Percentiles rank a stretch among this genome's conserved stretches.
phyloP scores from a whole-genome alignment of 2,797 vertebrate species.

The Typhlichthys eigenmanni region DNA sequence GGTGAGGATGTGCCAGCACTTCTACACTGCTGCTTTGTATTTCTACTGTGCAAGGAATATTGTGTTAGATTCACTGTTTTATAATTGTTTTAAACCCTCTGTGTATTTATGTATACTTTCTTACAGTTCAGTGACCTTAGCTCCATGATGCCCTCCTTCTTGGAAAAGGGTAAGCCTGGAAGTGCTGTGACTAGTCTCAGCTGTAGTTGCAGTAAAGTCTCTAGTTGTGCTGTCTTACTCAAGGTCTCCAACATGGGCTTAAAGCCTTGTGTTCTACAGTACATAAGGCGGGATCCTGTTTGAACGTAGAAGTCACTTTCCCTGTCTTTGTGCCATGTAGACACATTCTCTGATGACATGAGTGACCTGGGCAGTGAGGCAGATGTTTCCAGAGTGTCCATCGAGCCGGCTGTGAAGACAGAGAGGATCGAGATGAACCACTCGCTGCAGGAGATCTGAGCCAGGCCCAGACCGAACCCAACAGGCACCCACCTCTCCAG shows the following conservation, averaged over 20 bases:
- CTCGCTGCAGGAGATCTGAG: slow-evolving; percentile 90
- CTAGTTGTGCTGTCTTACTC: not conserved
- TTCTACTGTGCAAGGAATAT: too few relatives aligned
- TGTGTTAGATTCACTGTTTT: too few relatives aligned
- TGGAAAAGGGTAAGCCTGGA: slow-evolving; percentile 86
- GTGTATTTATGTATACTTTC: slow-evolving; percentile 20
- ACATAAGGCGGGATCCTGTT: not conserved
- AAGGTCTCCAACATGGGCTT: not conserved
- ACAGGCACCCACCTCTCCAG: slow-evolving; percentile 6
- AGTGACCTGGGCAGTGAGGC: slow-evolving; percentile 80
- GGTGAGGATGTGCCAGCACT: slow-evolving; percentile 71
- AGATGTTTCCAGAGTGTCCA: slow-evolving; percentile 68
- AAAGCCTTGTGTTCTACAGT: not conserved
- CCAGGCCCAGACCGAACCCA: not conserved
- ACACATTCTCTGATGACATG: slow-evolving; percentile 83
- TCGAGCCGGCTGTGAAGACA: slow-evolving; percentile 89
- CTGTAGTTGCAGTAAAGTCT: not conserved
- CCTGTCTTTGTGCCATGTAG: slow-evolving; percentile 61
- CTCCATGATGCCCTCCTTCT: slow-evolving; percentile 87
- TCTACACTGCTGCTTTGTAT: too few relatives aligned
- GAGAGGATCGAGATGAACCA: slow-evolving; percentile 88
- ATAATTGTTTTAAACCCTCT: not conserved
- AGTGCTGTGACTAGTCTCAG: too few relatives aligned
- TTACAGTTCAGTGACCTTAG: slow-evolving; percentile 92
- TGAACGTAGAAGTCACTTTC: too few relatives aligned